Percentiles rank a stretch among this genome's conserved stretches.
phyloP scores from a whole-genome alignment of 2,113 vertebrate genomes.

The Cryptomyrus ogoouensis region DNA sequence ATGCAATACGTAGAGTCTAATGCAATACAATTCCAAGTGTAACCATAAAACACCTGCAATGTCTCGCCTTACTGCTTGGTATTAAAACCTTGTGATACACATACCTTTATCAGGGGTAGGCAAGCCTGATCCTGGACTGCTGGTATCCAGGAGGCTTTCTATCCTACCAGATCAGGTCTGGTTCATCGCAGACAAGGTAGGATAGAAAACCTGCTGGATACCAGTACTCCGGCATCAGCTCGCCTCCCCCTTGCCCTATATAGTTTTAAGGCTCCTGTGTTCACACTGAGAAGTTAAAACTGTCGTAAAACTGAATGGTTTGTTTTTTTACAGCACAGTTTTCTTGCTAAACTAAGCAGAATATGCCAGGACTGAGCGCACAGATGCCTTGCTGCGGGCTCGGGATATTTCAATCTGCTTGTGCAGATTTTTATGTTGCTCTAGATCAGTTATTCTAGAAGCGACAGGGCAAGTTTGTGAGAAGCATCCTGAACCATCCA shows the following conservation, averaged over 20 bases:
- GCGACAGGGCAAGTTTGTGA: neutral
- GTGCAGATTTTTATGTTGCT: neutral
- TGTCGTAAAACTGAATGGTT: neutral
- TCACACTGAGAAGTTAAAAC: neutral
- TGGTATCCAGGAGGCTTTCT: neutral
- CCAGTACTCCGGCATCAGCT: neutral
- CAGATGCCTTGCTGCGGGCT: neutral
- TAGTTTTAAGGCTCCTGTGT: neutral
- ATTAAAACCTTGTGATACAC: neutral
- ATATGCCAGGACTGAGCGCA: neutral
- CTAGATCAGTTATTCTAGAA: neutral
- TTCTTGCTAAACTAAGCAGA: neutral
- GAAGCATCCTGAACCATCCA: neutral
- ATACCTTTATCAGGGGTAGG: neutral
- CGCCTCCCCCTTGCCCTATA: neutral
- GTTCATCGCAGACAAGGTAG: neutral
- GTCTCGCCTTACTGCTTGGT: neutral
- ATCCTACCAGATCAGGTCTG: neutral
- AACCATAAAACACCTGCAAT: neutral
- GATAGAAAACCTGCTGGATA: neutral
- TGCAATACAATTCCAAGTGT: neutral
- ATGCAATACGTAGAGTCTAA: neutral
- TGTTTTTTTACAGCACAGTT: neutral
- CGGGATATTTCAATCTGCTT: neutral
- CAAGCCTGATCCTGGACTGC: neutral